Evolutionary conservation across 1,140 invertebrate species (phyloP).

Genomic region (Leptonema lineaticorne): DNA sequence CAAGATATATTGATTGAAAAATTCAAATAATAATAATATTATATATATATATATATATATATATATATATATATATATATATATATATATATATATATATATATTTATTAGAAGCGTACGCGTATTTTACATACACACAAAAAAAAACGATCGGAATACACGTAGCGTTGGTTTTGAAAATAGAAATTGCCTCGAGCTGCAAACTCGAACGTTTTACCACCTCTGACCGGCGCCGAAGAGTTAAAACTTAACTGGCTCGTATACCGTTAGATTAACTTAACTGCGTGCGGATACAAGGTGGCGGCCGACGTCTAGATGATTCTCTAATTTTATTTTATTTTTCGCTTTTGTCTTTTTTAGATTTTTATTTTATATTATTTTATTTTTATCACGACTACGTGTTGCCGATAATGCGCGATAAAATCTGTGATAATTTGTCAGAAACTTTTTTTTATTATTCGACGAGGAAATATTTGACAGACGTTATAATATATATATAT

Average conservation of each 20-base stretch:
- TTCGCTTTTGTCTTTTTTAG: background rate
- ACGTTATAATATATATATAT: no score
- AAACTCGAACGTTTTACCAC: slow-evolving; percentile 23
- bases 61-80: background rate
- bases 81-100: background rate
- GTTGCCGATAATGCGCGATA: no score
- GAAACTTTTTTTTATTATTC: no score
- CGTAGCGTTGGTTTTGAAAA: no score
- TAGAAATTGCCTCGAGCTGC: slow-evolving; percentile 7
- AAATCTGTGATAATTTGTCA: no score
- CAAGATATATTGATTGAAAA: no score
- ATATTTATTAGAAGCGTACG: background rate
- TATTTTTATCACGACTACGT: background rate
- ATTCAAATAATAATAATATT: no score
- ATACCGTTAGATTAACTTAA: slow-evolving; percentile 24
- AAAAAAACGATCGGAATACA: no score
- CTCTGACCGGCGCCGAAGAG: slow-evolving; percentile 26
- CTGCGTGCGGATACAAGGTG: slow-evolving; percentile 29
- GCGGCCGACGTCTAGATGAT: no score
- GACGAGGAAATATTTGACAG: no score
- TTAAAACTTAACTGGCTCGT: slow-evolving; percentile 25
- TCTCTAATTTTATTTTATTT: background rate
- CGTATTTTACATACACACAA: no score
- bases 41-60: background rate
- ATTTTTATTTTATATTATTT: background rate